Conservation (phyloP, 2,888 invertebrate genomes). For the Euspilapteryx auroguttella region DNA sequence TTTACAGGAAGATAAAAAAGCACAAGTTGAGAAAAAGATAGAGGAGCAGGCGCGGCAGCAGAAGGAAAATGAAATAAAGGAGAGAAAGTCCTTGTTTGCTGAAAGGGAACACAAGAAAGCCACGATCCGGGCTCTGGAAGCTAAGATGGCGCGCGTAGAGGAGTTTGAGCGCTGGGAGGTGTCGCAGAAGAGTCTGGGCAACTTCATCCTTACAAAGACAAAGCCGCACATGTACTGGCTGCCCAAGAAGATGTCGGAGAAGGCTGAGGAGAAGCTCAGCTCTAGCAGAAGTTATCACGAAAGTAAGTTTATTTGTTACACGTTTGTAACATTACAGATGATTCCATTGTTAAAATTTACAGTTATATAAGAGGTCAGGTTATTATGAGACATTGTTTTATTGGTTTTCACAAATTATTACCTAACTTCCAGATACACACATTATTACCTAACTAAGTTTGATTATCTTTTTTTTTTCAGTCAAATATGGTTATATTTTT, state of each 20-base stretch:
- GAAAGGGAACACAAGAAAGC: constrained; percentile 86
- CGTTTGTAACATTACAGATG: too few species aligned
- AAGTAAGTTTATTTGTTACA: too few species aligned
- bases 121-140: constrained; percentile 85
- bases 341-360: too few species aligned
- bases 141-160: constrained; percentile 85
- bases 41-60: constrained; percentile 90
- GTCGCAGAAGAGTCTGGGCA: constrained; percentile 70
- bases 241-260: constrained; percentile 76
- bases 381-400: too few species aligned
- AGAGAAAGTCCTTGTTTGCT: constrained; percentile 81
- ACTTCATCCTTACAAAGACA: constrained; percentile 85
- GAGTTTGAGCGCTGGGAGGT: constrained; percentile 88
- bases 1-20: constrained; percentile 53
- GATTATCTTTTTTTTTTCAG: too few species aligned
- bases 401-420: too few species aligned
- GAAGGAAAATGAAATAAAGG: constrained; percentile 78
- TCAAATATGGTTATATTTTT: too few species aligned
- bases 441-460: too few species aligned
- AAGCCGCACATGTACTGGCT: constrained; percentile 87
- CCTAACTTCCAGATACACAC: too few species aligned
- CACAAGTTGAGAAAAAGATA: constrained; percentile 89
- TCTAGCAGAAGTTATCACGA: constrained; percentile 66
- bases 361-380: too few species aligned
- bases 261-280: constrained; percentile 66